These are phyloP conservation scores for Chlamydotis undulata DNA, from an alignment of 2,113 vertebrate species.

Conservation along the genomic window DNA sequence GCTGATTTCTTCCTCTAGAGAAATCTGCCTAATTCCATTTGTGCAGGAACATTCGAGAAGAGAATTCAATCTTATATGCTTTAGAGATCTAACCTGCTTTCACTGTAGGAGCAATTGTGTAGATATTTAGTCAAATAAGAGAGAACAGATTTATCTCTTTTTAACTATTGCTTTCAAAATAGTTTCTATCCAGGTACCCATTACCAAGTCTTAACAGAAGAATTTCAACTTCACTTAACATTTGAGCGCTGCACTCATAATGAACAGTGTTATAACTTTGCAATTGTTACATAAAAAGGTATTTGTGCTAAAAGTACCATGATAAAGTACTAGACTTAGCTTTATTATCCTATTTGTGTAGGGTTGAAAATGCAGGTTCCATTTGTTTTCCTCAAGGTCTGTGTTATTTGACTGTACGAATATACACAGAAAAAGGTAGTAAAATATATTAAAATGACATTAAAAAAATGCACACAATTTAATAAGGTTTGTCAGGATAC, in stretches of 20 bases:
- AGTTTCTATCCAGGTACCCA: not conserved
- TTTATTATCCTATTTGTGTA: not conserved
- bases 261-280: not conserved
- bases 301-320: not conserved
- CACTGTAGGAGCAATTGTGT: not conserved
- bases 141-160: not conserved
- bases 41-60: not conserved
- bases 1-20: slow-evolving; percentile 20
- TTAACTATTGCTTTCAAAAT: slow-evolving; percentile 1
- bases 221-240: not conserved
- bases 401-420: not conserved
- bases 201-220: slow-evolving; percentile 5
- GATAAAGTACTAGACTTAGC: not conserved
- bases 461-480: not conserved
- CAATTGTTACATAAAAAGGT: not conserved
- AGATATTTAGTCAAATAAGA: not conserved
- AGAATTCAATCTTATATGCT: not conserved
- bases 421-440: not conserved
- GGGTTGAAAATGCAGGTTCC: not conserved
- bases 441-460: not conserved
- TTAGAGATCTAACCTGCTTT: slow-evolving; percentile 27
- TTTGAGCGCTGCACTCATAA: not conserved
- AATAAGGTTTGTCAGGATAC: not conserved
- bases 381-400: not conserved
- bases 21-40: slow-evolving; percentile 24